A percentile compares a stretch with the other conserved stretches of the same genome.
These are phyloP conservation scores for Iphiclides podalirius DNA, from an alignment of 2,888 invertebrate genomes.

Conservation along the genomic window DNA sequence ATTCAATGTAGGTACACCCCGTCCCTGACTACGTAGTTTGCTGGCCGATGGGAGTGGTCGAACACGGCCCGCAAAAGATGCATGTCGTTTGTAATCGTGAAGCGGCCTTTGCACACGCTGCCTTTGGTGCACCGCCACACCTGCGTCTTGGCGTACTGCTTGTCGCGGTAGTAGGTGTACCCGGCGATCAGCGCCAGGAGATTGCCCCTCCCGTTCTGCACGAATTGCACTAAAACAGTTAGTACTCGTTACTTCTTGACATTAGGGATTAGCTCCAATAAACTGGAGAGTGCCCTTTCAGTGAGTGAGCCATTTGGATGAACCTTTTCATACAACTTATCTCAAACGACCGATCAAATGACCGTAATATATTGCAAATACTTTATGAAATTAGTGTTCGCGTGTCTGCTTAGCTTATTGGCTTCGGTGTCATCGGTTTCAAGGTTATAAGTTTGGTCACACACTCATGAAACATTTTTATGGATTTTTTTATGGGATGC, in stretches of 20 bases:
- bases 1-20: conserved; percentile 29
- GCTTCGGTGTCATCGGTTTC: too few species aligned
- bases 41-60: conserved; percentile 32
- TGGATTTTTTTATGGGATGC: too few species aligned
- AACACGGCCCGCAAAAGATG: conserved; percentile 18
- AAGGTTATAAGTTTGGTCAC: too few species aligned
- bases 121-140: conserved; percentile 32
- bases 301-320: too few species aligned
- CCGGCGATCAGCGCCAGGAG: conserved; percentile 32
- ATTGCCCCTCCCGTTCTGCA: conserved; percentile 29
- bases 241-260: neutral
- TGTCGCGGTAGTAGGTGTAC: conserved; percentile 32
- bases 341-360: too few species aligned
- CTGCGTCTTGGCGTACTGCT: conserved; percentile 21
- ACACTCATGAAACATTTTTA: too few species aligned
- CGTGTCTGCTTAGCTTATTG: too few species aligned
- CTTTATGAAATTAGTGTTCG: too few species aligned
- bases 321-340: too few species aligned
- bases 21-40: conserved; percentile 27
- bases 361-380: too few species aligned
- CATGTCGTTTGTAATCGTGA: conserved; percentile 22
- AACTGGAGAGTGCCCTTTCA: too few species aligned
- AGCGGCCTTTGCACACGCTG: conserved; percentile 28
- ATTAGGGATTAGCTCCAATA: too few species aligned
- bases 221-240: conserved; percentile 19